phyloP scores from a whole-genome alignment of 2,888 invertebrate genomes.

The Acleris literana region DNA sequence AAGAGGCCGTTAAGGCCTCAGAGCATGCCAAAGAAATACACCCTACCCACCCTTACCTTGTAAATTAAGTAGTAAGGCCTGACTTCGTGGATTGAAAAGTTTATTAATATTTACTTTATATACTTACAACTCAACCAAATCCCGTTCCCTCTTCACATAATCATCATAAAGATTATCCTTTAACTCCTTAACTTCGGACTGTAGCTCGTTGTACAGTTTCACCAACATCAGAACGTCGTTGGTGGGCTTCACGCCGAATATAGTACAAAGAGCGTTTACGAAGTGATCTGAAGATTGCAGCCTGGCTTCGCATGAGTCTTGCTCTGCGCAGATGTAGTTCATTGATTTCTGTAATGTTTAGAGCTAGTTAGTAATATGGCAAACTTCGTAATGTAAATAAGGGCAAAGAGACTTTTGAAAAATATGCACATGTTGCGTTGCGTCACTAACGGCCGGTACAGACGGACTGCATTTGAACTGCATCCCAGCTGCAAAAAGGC shows the following conservation, averaged over 20 bases:
- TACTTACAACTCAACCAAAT: conserved; percentile 60
- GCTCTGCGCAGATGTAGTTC: conserved; percentile 62
- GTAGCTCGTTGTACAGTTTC: conserved; percentile 50
- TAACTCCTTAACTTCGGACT: conserved; percentile 44
- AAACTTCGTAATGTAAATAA: too few species aligned
- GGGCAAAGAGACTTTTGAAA: too few species aligned
- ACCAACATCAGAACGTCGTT: conserved; percentile 46
- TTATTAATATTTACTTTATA: not conserved
- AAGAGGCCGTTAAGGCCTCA: too few species aligned
- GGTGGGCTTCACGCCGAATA: conserved; percentile 46
- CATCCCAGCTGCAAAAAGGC: too few species aligned
- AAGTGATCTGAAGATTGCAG: conserved; percentile 51
- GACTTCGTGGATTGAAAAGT: too few species aligned
- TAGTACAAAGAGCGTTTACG: conserved; percentile 44
- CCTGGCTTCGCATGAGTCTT: conserved; percentile 48
- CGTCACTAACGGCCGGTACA: too few species aligned
- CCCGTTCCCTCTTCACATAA: conserved; percentile 52
- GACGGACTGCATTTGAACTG: too few species aligned
- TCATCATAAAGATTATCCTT: conserved; percentile 50
- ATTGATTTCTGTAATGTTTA: conserved; percentile 70
- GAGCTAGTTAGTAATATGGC: too few species aligned
- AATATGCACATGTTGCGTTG: too few species aligned
- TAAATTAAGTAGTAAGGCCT: too few species aligned
- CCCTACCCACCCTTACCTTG: too few species aligned
- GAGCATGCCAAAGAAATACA: too few species aligned